phyloP scores from a whole-genome alignment of 2,888 invertebrate genomes.

The Drosophila suboccidentalis region DNA sequence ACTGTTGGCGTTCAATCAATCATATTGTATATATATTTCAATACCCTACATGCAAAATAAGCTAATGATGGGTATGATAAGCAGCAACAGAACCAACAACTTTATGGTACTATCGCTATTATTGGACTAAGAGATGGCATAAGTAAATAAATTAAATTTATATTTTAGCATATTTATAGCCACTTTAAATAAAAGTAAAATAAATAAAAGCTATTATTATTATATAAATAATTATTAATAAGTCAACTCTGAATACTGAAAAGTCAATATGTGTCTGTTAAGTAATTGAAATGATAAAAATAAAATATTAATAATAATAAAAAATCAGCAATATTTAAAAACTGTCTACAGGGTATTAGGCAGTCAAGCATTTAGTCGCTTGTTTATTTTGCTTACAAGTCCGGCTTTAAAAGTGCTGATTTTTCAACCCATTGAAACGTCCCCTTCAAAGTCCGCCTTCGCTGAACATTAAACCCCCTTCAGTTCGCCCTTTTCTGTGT shows the following conservation, averaged over 20 bases:
- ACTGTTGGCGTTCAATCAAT: slow-evolving; percentile 45
- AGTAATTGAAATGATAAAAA: no score
- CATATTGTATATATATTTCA: slow-evolving; percentile 36
- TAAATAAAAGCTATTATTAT: no score
- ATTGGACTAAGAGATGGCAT: not conserved
- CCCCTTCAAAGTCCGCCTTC: not conserved
- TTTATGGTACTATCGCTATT: no score
- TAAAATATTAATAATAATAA: not conserved
- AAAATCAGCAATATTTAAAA: not conserved
- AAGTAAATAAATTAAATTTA: no score
- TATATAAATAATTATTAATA: no score
- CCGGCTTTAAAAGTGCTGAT: not conserved
- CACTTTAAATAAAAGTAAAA: no score
- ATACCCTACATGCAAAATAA: slow-evolving; percentile 10
- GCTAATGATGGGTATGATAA: not conserved
- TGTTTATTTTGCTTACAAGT: not conserved
- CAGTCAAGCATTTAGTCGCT: not conserved
- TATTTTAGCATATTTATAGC: no score
- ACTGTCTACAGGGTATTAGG: not conserved
- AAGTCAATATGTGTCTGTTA: not conserved
- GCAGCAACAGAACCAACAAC: not conserved
- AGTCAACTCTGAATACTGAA: no score
- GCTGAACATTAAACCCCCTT: not conserved
- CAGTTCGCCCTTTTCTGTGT: not conserved
- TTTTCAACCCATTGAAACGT: not conserved